Conservation (phyloP, 2,113 vertebrate species). For the Nyctereutes procyonoides region DNA sequence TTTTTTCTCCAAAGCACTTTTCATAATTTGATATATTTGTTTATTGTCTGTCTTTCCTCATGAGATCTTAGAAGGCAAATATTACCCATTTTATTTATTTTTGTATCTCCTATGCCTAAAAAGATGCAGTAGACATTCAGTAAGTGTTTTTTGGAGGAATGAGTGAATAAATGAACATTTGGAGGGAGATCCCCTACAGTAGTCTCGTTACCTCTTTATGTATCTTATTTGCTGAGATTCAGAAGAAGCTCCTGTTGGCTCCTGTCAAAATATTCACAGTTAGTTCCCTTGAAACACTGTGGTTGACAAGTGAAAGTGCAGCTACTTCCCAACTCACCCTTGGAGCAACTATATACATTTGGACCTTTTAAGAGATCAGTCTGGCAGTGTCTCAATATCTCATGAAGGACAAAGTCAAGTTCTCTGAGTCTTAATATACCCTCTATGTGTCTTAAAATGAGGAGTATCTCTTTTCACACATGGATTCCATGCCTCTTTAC, state of each 20-base stretch:
- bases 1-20: background rate
- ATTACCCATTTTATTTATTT: background rate
- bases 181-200: background rate
- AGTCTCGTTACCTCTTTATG: rapidly evolving
- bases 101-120: background rate
- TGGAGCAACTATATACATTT: background rate
- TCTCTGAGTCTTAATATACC: background rate
- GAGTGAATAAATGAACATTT: background rate
- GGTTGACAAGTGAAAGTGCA: background rate
- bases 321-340: background rate
- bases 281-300: background rate
- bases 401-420: background rate
- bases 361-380: background rate
- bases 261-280: background rate
- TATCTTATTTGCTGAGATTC: background rate
- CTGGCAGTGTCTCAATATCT: background rate
- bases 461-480: background rate
- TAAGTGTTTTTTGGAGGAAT: background rate
- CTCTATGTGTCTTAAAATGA: background rate
- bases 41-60: background rate
- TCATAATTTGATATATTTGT: background rate
- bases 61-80: background rate
- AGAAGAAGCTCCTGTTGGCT: background rate
- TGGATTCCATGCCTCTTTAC: background rate
- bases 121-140: background rate